Percentiles rank a stretch among this genome's conserved stretches.
Evolutionary conservation across 2,888 invertebrate species (phyloP).

Genomic region (Pteria penguin): DNA sequence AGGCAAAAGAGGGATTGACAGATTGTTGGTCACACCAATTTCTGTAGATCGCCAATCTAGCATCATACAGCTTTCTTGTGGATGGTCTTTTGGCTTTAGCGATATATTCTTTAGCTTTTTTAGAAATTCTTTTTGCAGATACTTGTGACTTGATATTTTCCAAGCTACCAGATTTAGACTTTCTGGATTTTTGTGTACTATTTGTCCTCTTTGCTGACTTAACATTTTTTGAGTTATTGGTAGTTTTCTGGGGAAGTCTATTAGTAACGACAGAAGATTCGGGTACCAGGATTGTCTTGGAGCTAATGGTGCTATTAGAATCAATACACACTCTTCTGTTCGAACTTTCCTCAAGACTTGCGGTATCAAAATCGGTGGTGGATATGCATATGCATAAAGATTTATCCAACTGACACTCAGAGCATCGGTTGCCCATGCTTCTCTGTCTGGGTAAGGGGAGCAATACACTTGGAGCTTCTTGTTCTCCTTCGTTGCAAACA

Average conservation of each 20-base stretch:
- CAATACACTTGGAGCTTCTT: neutral
- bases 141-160: constrained; percentile 37
- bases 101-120: constrained; percentile 35
- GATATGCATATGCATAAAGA: neutral
- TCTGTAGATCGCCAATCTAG: constrained; percentile 38
- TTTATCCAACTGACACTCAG: neutral
- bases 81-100: constrained; percentile 37
- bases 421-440: neutral
- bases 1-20: constrained; percentile 39
- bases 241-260: constrained; percentile 28
- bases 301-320: neutral
- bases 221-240: constrained; percentile 19
- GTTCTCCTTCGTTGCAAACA: constrained; percentile 7
- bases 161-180: constrained; percentile 43
- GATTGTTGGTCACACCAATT: constrained; percentile 46
- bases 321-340: constrained; percentile 2
- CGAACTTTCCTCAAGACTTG: constrained; percentile 3
- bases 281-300: neutral
- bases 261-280: constrained; percentile 13
- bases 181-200: constrained; percentile 43
- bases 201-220: constrained; percentile 15
- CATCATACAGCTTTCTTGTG: constrained; percentile 42
- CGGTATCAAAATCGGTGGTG: constrained; percentile 4
- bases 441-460: neutral
- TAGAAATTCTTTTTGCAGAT: constrained; percentile 36